Evolutionary conservation across 2,888 invertebrate species (phyloP), one percentile per base, ranked within the genome.

Genomic region (Eilema sororculum): DNA sequence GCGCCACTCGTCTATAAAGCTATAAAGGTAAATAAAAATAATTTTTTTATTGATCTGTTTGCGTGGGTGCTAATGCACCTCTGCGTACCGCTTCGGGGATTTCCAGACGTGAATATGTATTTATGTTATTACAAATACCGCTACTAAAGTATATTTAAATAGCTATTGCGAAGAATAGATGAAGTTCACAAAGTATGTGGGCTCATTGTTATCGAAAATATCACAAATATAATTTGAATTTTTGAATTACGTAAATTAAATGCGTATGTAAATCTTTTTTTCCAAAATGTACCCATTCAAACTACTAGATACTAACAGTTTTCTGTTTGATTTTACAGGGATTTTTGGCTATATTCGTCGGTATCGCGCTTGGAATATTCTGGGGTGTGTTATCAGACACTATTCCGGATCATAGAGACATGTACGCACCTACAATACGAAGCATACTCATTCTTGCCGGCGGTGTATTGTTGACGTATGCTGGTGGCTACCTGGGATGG

Each of bases 1-100:
- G 97, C 97, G 85, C 95, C 97, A 22, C 84, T 97, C 10, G 94
- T 95, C 66, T 97, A 96, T 84, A 91, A 83, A 76, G 90, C 94
- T 73, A 69, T 92, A 3, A 95, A 95, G 91, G 95, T 95, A 86
- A 72, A 66, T 71, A 37, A 65, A 56, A 63, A 71, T 12, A 25
- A 30, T n/a, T n/a, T n/a, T n/a, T n/a, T n/a, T n/a, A n/a, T n/a
- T n/a, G n/a, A n/a, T n/a, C n/a, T n/a, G n/a, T n/a, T n/a, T n/a
- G n/a, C n/a, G n/a, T n/a, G n/a, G n/a, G n/a, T n/a, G n/a, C n/a
- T n/a, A n/a, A n/a, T n/a, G n/a, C n/a, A n/a, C n/a, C n/a, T n/a
- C n/a, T n/a, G n/a, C n/a, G n/a, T n/a, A n/a, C n/a, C n/a, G n/a
- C n/a, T n/a, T n/a, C n/a, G n/a, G n/a, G n/a, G n/a, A n/a, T n/a